These are phyloP conservation scores for Grallaria varia DNA, from an alignment of 2,113 vertebrate species.

Conservation along the genomic window DNA sequence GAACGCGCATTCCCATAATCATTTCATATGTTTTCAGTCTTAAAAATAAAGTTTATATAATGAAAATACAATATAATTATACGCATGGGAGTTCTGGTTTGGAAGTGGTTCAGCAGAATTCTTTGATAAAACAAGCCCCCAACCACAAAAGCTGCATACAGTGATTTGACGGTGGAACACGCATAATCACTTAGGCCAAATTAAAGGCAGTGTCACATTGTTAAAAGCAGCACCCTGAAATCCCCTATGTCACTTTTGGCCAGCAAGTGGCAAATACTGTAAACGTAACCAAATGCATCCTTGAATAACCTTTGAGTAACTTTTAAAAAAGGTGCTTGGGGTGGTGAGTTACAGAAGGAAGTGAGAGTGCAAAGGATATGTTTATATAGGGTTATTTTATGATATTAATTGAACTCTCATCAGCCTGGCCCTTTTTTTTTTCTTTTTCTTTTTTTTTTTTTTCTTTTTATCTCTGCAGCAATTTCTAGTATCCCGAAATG, in stretches of 20 bases:
- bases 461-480: not conserved
- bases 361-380: not conserved
- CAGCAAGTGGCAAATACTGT: constrained; percentile 14
- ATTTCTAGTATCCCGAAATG: not conserved
- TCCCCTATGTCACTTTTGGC: constrained; percentile 31
- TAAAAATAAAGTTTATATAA: constrained; percentile 68
- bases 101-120: constrained; percentile 62
- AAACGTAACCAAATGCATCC: constrained; percentile 34
- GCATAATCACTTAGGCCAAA: constrained; percentile 65
- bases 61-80: constrained; percentile 68
- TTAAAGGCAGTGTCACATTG: constrained; percentile 61
- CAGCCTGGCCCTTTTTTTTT: not conserved
- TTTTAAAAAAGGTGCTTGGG: not conserved
- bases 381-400: not conserved
- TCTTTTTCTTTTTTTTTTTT: not conserved
- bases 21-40: constrained; percentile 65
- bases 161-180: constrained; percentile 59
- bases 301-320: constrained; percentile 35
- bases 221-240: constrained; percentile 37
- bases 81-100: constrained; percentile 66
- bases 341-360: not conserved
- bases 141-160: constrained; percentile 61
- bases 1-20: constrained; percentile 44
- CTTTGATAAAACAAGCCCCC: constrained; percentile 67
- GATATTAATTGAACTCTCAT: not conserved